Evolutionary conservation across 2,888 invertebrate species (phyloP), one percentile per base, ranked within the genome.

Genomic region (Leucophora obtusa): DNA sequence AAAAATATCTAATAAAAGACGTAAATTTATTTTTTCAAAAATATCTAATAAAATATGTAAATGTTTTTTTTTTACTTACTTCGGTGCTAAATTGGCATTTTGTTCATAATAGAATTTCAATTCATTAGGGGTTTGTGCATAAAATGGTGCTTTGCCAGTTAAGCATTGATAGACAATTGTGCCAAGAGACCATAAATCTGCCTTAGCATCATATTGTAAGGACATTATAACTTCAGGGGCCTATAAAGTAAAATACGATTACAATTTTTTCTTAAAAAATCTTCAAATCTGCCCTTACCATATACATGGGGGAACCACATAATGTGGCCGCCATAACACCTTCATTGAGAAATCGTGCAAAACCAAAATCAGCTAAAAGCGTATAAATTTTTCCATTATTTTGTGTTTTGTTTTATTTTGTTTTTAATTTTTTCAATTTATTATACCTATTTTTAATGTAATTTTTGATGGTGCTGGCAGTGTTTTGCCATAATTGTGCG

Each of bases 171-270:
- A 98, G 78, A 99, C 96, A 86, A 99, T 99, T 17, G 99, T 99
- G 70, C 99, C 99, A 85, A 99, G 93, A 84, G 98, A 98, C 99
- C 99, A 99, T 77, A 99, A 93, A 92, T 99, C 99, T 10, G 99
- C 99, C 92, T 99, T 99, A 70, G 98, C 98, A 91, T 98, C 98
- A 89, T 99, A 99, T 88, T 98, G 97, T 82, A 97, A 91, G 2
- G 98, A 98, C 98, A 99, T 99, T 86, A 99, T 99, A 70, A 99
- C 98, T 92, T 99, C 98, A 0, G 98, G 98, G 43, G 98, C 98
- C 97, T 89, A n/a, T 11, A 69, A 65, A 28, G 58, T 35, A 68
- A 24, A 7, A 51, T 51, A 38, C 18, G n/a, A 35, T 62, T 50
- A 56, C 15, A 17, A 9, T 17, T 50, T 21, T 53, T 28, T 28